phyloP scores from a whole-genome alignment of 2,797 vertebrate genomes.

The Muraenolepis orangiensis region DNA sequence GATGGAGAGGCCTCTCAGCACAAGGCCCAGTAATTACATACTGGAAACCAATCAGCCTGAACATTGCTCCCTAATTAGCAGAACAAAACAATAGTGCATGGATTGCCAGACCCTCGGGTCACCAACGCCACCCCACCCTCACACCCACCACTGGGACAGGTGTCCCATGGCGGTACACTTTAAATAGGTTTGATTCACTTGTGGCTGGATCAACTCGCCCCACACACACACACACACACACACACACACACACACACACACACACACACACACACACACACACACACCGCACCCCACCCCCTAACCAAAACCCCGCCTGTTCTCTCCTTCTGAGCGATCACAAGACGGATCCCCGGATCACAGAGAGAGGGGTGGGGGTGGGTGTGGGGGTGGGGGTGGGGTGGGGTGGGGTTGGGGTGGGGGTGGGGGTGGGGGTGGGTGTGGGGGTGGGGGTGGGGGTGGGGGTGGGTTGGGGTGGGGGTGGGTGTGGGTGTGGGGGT shows the following conservation, averaged over 20 bases:
- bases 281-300: background rate
- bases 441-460: background rate
- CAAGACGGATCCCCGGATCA: conserved; percentile 47
- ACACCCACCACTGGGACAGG: conserved; percentile 20
- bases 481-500: background rate
- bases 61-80: conserved; percentile 79
- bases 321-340: conserved; percentile 39
- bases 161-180: conserved; percentile 50
- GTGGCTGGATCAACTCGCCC: background rate
- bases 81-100: conserved; percentile 74
- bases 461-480: background rate
- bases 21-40: conserved; percentile 78
- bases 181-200: conserved; percentile 30
- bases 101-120: conserved; percentile 67
- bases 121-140: conserved; percentile 2
- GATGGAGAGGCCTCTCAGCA: conserved; percentile 70
- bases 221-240: too few relatives aligned
- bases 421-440: conserved; percentile 30
- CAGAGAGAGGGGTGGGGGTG: conserved; percentile 42
- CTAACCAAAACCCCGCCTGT: conserved; percentile 4
- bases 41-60: conserved; percentile 79
- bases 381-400: conserved; percentile 37
- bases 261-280: too few relatives aligned
- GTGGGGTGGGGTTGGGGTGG: background rate
- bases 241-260: too few relatives aligned